Conservation (phyloP, 2,113 vertebrate species). For the Girardinichthys multiradiatus region DNA sequence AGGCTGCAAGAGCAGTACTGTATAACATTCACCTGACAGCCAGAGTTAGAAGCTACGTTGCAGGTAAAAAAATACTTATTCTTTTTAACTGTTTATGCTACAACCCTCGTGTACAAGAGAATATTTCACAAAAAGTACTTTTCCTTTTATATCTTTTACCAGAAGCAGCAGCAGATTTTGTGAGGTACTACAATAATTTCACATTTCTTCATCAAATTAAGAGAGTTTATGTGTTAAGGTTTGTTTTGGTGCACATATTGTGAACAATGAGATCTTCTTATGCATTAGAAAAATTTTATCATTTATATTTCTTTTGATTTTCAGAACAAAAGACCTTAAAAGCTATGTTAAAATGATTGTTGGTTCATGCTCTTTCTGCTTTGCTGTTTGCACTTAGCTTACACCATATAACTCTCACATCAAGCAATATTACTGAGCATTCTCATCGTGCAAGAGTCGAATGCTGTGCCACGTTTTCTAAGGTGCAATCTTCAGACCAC, state of each 20-base stretch:
- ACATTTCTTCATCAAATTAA: neutral
- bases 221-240: neutral
- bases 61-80: too few species aligned
- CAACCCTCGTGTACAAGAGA: neutral
- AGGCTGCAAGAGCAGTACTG: neutral
- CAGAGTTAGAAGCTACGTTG: neutral
- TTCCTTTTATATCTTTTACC: neutral
- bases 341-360: neutral
- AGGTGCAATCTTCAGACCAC: conserved; percentile 18
- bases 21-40: neutral
- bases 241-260: neutral
- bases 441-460: conserved; percentile 39
- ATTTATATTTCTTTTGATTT: neutral
- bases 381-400: conserved; percentile 12
- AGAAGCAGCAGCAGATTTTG: neutral
- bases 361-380: neutral
- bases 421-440: conserved; percentile 4
- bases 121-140: neutral
- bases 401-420: neutral
- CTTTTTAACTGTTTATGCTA: neutral
- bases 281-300: neutral
- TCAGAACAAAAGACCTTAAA: neutral
- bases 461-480: conserved; percentile 14
- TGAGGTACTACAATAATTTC: neutral
- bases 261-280: too few species aligned